Evolutionary conservation across 1,140 invertebrate species (phyloP).

Genomic region (Trachymyrmex cornetzi): DNA sequence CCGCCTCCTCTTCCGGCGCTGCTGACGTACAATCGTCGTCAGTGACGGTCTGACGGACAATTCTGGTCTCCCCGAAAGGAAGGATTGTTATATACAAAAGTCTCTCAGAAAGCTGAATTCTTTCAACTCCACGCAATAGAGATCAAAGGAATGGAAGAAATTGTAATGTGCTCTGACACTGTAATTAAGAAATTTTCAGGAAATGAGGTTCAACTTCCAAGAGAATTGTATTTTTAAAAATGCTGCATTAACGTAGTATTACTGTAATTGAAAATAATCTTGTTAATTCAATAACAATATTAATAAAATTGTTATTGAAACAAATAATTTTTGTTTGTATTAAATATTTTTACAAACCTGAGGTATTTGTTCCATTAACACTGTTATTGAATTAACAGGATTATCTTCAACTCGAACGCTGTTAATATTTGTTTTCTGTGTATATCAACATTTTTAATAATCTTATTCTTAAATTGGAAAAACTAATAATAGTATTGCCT

Average conservation of each 20-base stretch:
- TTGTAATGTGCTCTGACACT: background rate
- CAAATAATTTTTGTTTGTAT: too few relatives aligned
- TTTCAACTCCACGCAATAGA: background rate
- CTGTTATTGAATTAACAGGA: too few relatives aligned
- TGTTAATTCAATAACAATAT: too few relatives aligned
- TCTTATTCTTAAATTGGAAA: background rate
- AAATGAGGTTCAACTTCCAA: background rate
- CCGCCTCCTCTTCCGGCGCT: slow-evolving; percentile 40
- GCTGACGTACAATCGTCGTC: slow-evolving; percentile 31
- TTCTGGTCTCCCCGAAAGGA: background rate
- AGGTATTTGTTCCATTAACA: too few relatives aligned
- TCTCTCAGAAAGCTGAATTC: background rate
- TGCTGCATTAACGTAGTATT: too few relatives aligned
- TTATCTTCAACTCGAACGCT: too few relatives aligned
- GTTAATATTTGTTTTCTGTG: too few relatives aligned
- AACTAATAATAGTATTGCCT: background rate
- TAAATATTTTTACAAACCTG: too few relatives aligned
- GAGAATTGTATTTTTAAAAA: background rate
- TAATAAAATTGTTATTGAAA: too few relatives aligned
- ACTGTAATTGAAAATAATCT: too few relatives aligned
- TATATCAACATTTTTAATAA: background rate
- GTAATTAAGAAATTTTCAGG: background rate
- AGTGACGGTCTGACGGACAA: slow-evolving; percentile 3
- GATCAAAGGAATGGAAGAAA: background rate
- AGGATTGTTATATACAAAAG: background rate